A percentile compares a stretch with the other conserved stretches of the same genome.
phyloP scores from a whole-genome alignment of 2,113 vertebrate species.

The Odocoileus hemionus region DNA sequence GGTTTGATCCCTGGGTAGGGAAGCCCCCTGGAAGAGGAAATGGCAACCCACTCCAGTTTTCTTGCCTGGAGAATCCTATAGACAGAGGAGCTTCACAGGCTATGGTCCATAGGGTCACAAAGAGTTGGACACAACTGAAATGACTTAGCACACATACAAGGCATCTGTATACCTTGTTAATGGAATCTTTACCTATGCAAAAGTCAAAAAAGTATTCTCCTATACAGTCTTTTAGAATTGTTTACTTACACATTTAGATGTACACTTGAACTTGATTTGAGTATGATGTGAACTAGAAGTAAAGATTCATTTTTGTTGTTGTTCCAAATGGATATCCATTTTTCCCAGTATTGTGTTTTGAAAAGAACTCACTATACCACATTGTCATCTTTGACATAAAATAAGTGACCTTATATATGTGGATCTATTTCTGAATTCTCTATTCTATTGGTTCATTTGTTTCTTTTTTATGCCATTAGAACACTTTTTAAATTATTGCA shows the following conservation, averaged over 20 bases:
- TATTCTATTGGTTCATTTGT: background rate
- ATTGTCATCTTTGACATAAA: background rate
- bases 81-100: background rate
- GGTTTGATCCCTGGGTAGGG: background rate
- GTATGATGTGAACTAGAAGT: background rate
- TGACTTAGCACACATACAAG: background rate
- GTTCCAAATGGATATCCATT: background rate
- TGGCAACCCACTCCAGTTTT: background rate
- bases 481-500: background rate
- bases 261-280: background rate
- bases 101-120: background rate
- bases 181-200: background rate
- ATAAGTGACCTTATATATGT: background rate
- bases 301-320: background rate
- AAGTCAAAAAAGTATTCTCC: background rate
- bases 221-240: background rate
- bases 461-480: background rate
- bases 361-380: background rate
- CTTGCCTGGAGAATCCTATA: background rate
- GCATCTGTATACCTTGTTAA: background rate
- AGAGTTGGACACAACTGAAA: background rate
- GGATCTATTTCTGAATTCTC: background rate
- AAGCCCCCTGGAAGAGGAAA: background rate
- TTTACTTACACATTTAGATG: background rate
- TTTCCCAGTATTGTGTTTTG: background rate